Evolutionary conservation across 2,888 invertebrate genomes (phyloP), one percentile per base, ranked within the genome.

Genomic region (Eurytoma californica): DNA sequence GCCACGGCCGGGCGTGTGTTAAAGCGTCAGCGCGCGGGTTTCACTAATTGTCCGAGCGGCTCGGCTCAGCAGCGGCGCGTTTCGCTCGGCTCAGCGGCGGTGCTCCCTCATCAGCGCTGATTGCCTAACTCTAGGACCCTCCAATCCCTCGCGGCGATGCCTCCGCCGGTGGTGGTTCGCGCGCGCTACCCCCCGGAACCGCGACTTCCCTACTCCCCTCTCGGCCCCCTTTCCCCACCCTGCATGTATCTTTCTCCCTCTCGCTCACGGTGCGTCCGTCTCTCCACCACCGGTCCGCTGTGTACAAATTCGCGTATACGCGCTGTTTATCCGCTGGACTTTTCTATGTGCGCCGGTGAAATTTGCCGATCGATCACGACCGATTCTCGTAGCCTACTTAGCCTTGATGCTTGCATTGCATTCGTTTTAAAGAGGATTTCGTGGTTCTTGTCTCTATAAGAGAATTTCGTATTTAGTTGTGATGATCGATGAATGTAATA

Each of bases 111-210:
- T 90, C 90, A 90, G 84, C 88, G 88, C 87, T 90, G 90, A 90
- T 90, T 90, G 88, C 89, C 89, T 88, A 88, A 89, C 88, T 89
- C 88, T 87, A 89, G 89, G 86, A 87, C 87, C 87, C 88, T 89
- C 87, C 83, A 87, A 85, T 84, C 84, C 84, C 80, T 14, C 63
- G 57, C 16, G 12, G 12, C 3, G n/a, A 14, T 16, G 28, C 60
- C 28, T 7, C 39, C 16, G 39, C 39, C 13, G 61, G n/a, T 24
- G 14, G 14, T 28, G 30, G 28, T 63, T 39, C 47, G 53, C 53
- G 16, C 14, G 14, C 47, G 13, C 39, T 39, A 30, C 39, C 39
- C 47, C 30, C 63, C 39, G 63, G 47, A 63, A 63, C 39, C 63
- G 63, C 63, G 63, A n/a, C 39, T 12, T n/a, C 53, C 16, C 53